Percentiles rank a stretch among this genome's conserved stretches.
These are phyloP conservation scores for Marcusenius ussheri DNA, from an alignment of 2,113 vertebrate genomes.

Conservation along the genomic window DNA sequence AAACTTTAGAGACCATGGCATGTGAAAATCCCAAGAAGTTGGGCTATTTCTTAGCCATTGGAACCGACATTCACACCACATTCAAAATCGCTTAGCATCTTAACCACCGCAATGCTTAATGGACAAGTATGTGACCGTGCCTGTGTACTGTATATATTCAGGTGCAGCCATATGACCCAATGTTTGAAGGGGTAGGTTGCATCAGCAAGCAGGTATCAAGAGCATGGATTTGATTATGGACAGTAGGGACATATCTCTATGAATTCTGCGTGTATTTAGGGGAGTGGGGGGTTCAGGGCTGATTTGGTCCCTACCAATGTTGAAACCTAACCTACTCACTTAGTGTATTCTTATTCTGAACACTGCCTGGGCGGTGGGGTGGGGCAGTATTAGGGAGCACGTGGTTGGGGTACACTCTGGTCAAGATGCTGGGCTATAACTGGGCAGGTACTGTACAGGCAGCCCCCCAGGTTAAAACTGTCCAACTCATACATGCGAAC, in stretches of 20 bases:
- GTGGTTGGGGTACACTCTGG: neutral
- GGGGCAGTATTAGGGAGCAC: neutral
- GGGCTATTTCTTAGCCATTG: neutral
- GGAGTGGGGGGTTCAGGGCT: neutral
- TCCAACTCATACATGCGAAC: neutral
- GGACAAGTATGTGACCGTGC: neutral
- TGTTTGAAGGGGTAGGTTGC: neutral
- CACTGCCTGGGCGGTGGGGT: neutral
- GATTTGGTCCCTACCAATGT: neutral
- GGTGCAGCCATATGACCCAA: neutral
- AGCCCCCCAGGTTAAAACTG: neutral
- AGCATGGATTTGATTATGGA: neutral
- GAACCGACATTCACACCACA: neutral
- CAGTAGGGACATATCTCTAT: neutral
- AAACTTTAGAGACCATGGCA: neutral
- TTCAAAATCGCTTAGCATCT: neutral
- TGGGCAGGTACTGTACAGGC: neutral
- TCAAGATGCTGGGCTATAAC: neutral
- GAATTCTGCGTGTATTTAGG: neutral
- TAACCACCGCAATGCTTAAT: neutral
- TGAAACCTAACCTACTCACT: neutral
- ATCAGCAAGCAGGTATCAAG: neutral
- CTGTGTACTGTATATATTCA: neutral
- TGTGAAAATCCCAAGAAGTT: neutral
- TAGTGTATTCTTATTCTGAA: neutral